Conservation (phyloP, 2,888 invertebrate genomes). For the Sarcophaga carnaria region DNA sequence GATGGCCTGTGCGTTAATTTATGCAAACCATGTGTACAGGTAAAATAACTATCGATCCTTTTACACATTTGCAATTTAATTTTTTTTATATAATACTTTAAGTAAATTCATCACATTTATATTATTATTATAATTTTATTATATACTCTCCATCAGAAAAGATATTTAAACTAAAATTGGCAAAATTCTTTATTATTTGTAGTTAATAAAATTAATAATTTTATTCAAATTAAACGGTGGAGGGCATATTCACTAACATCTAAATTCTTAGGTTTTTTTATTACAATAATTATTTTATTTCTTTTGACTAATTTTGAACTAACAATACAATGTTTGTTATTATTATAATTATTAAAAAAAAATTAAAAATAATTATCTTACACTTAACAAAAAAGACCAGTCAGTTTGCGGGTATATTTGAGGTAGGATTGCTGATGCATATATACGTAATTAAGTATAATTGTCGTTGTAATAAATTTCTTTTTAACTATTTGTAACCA, state of each 20-base stretch:
- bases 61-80: neutral
- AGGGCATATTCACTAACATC: neutral
- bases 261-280: neutral
- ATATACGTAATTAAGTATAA: conserved; percentile 57
- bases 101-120: neutral
- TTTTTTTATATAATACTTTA: conserved; percentile 1
- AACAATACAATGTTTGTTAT: conserved; percentile 54
- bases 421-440: conserved; percentile 78
- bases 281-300: neutral
- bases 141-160: neutral
- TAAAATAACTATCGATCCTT: conserved; percentile 78
- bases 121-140: neutral
- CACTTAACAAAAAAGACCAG: conserved; percentile 77
- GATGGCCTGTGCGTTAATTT: conserved; percentile 99
- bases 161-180: neutral
- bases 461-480: conserved; percentile 59
- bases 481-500: conserved; percentile 64
- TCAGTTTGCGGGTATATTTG: conserved; percentile 82
- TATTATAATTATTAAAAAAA: conserved; percentile 59
- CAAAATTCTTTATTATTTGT: too few relatives aligned
- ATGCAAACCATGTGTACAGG: conserved; percentile 96
- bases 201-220: too few relatives aligned
- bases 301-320: conserved; percentile 39
- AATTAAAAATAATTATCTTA: conserved; percentile 29
- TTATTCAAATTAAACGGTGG: neutral